Evolutionary conservation across 2,797 vertebrate genomes (phyloP).

Genomic region (Gymnoscopelus braueri): DNA sequence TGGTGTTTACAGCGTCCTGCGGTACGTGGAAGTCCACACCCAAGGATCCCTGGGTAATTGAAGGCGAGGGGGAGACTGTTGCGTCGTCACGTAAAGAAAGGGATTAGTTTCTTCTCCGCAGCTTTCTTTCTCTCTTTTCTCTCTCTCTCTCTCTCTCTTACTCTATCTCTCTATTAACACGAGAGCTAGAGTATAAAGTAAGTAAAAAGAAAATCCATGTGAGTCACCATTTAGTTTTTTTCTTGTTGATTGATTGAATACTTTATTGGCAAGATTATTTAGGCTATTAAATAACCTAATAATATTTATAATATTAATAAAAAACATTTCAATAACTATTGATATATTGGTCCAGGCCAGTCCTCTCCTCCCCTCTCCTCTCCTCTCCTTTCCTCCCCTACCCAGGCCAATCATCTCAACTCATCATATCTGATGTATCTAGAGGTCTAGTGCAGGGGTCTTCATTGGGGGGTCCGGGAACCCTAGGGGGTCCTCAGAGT

Average conservation of each 20-base stretch:
- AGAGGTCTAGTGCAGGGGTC: constrained; percentile 34
- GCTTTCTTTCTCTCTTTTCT: constrained; percentile 36
- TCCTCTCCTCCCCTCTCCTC: constrained; percentile 32
- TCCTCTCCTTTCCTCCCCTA: constrained; percentile 34
- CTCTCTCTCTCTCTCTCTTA: constrained; percentile 1
- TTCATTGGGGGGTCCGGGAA: not conserved
- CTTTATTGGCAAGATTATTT: no score
- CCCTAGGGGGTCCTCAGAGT: no score
- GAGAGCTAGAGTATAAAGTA: constrained; percentile 34
- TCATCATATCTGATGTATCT: constrained; percentile 81
- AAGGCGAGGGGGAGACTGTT: constrained; percentile 31
- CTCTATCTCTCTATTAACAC: constrained; percentile 27
- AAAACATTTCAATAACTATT: no score
- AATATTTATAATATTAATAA: no score
- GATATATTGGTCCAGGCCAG: constrained; percentile 26
- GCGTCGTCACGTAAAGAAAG: constrained; percentile 29
- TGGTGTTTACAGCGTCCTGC: constrained; percentile 30
- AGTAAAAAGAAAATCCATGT: constrained; percentile 40
- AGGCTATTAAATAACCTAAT: no score
- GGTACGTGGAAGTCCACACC: constrained; percentile 34
- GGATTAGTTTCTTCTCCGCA: constrained; percentile 23
- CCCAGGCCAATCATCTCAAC: constrained; percentile 77
- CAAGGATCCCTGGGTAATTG: constrained; percentile 35
- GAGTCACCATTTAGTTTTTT: constrained; percentile 53
- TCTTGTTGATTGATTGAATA: no score